A percentile compares a stretch with the other conserved stretches of the same genome.
Evolutionary conservation across 2,113 vertebrate genomes (phyloP).

Genomic region (Macquaria australasica): DNA sequence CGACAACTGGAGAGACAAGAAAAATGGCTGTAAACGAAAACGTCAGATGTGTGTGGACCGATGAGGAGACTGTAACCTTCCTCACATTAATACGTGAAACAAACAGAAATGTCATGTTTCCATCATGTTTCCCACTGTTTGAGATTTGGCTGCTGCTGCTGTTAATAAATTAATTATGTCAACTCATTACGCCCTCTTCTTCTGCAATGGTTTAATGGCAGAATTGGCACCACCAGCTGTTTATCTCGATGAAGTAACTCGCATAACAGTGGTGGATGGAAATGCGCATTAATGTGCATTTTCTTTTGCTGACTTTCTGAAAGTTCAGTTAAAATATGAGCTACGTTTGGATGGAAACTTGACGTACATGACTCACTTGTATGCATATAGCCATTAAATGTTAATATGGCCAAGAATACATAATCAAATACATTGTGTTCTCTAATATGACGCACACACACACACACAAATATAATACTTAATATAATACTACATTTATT

Average conservation of each 20-base stretch:
- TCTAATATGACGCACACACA: background rate
- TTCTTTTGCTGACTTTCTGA: background rate
- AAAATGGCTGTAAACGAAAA: no score
- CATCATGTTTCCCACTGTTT: background rate
- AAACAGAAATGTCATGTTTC: background rate
- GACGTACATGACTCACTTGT: background rate
- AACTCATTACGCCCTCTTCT: background rate
- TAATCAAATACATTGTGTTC: background rate
- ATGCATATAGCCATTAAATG: background rate
- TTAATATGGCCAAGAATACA: background rate
- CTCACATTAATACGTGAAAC: background rate
- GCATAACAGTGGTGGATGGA: background rate
- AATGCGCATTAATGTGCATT: background rate
- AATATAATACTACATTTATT: no score
- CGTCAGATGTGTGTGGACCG: background rate
- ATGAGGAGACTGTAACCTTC: background rate
- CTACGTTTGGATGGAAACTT: background rate
- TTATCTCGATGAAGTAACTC: background rate
- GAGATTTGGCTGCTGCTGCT: background rate
- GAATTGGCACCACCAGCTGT: background rate
- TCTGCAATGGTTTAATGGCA: background rate
- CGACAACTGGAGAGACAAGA: no score
- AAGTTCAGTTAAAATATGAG: background rate
- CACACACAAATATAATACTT: no score
- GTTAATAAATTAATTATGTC: background rate